Percentiles rank a stretch among this genome's conserved stretches.
Evolutionary conservation across 2,888 invertebrate species (phyloP).

Genomic region (Yponomeuta cagnagella): DNA sequence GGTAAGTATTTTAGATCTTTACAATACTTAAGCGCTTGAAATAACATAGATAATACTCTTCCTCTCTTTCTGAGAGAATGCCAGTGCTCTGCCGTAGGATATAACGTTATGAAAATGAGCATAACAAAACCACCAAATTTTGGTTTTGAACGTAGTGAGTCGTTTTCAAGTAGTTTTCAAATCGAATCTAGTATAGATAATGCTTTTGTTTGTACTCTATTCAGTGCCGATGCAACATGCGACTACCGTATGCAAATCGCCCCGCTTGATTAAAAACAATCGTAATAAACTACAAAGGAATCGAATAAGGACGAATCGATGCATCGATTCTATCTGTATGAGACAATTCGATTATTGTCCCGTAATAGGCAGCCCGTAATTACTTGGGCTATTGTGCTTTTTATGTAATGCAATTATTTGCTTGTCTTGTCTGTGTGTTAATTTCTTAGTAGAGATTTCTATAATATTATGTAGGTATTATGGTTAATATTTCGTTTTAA

Average conservation of each 20-base stretch:
- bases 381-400: constrained; percentile 52
- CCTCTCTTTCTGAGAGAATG: too few species aligned
- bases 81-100: too few species aligned
- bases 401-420: constrained; percentile 41
- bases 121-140: too few species aligned
- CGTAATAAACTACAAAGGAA: constrained; percentile 55
- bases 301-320: constrained; percentile 59
- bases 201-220: background rate
- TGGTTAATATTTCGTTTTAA: too few species aligned
- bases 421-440: constrained; percentile 16
- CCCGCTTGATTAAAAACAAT: constrained; percentile 55
- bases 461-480: too few species aligned
- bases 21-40: too few species aligned
- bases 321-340: constrained; percentile 44
- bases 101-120: too few species aligned
- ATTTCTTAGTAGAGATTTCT: background rate
- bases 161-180: too few species aligned
- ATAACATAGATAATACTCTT: too few species aligned
- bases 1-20: too few species aligned
- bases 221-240: constrained; percentile 26
- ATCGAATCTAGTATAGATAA: too few species aligned
- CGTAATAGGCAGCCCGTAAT: constrained; percentile 64
- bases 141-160: too few species aligned
- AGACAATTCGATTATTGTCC: constrained; percentile 54
- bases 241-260: constrained; percentile 47